These are phyloP conservation scores for Malurus leucopterus DNA, from an alignment of 2,797 vertebrate species.

Conservation along the genomic window DNA sequence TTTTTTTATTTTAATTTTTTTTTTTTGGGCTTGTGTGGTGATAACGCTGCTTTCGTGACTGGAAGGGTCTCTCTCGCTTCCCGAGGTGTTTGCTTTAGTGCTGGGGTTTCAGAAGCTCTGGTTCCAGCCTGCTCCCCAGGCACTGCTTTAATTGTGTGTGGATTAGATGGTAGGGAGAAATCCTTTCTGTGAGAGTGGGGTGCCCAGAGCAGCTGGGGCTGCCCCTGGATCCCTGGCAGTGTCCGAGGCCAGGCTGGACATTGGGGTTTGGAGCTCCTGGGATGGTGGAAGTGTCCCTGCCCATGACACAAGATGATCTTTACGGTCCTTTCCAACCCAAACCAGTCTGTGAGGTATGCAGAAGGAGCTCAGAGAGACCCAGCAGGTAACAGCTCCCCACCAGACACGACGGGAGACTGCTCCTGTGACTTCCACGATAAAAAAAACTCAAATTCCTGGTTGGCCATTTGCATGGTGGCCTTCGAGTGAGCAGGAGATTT, in stretches of 20 bases:
- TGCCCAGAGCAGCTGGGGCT: background rate
- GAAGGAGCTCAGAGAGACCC: background rate
- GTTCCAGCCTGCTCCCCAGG: background rate
- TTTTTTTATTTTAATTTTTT: background rate
- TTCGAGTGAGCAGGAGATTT: background rate
- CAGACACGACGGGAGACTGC: background rate
- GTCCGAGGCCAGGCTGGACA: background rate
- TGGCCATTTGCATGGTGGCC: slow-evolving; percentile 10
- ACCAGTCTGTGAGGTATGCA: background rate
- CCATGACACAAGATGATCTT: background rate
- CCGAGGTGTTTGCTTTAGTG: background rate
- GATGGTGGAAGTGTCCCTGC: background rate
- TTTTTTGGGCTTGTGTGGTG: slow-evolving; percentile 13
- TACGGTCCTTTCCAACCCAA: background rate
- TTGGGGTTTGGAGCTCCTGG: background rate
- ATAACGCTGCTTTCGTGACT: slow-evolving; percentile 24
- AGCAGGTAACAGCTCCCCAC: background rate
- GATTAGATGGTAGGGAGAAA: background rate
- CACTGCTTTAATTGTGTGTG: background rate
- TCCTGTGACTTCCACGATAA: background rate
- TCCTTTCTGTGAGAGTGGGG: background rate
- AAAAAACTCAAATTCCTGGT: background rate
- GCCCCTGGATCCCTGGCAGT: background rate
- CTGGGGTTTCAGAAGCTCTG: background rate
- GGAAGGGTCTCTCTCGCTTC: slow-evolving; percentile 23